These are phyloP conservation scores for Dioctria linearis DNA, from an alignment of 2,888 invertebrate species.

Conservation along the genomic window DNA sequence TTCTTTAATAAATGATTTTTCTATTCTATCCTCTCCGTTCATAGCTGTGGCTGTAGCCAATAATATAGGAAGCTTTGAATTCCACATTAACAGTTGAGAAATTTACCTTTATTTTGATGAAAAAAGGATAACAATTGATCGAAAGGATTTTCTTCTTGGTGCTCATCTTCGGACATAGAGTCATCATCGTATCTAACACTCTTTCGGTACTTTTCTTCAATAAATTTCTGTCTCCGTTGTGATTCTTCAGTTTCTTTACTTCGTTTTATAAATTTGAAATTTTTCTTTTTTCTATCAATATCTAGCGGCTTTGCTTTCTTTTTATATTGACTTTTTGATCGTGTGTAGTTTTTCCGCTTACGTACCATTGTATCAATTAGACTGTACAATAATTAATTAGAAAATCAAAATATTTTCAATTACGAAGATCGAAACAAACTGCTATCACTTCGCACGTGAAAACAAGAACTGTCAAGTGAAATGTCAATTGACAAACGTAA, in stretches of 20 bases:
- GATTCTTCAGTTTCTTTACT: conserved; percentile 66
- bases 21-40: too few species aligned
- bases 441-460: too few species aligned
- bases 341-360: conserved; percentile 4
- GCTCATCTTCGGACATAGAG: conserved; percentile 59
- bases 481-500: too few species aligned
- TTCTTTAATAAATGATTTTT: too few species aligned
- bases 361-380: background rate
- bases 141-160: conserved; percentile 72
- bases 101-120: conserved; percentile 58
- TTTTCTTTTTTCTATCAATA: conserved; percentile 60
- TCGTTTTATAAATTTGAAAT: conserved; percentile 65
- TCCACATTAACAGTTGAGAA: too few species aligned
- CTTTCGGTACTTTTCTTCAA: conserved; percentile 60
- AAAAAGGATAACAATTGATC: conserved; percentile 74
- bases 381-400: too few species aligned
- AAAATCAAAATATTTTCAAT: too few species aligned
- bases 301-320: background rate
- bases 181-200: conserved; percentile 40
- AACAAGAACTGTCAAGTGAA: too few species aligned
- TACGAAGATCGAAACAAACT: too few species aligned
- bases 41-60: too few species aligned
- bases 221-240: conserved; percentile 61
- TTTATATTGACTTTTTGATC: background rate
- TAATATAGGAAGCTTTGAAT: too few species aligned